Conservation (phyloP, 1,140 invertebrate species). For the Heterodera schachtii region DNA sequence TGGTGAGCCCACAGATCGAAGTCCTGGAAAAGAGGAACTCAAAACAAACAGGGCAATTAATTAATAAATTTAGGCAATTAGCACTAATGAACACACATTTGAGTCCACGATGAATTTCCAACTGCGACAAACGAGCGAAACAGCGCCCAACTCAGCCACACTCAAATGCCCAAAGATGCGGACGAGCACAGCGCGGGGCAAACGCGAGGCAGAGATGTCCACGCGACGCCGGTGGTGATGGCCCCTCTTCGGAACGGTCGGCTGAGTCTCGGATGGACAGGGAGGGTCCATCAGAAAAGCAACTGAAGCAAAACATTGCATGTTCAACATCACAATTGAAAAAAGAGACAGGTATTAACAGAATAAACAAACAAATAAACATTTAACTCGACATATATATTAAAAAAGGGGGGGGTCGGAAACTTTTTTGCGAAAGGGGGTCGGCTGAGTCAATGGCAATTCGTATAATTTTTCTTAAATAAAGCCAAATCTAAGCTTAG, state of each 20-base stretch:
- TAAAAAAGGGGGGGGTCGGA: no score
- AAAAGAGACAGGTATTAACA: no score
- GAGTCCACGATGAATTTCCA: constrained; percentile 83
- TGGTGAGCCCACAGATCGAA: constrained; percentile 91
- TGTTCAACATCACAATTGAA: no score
- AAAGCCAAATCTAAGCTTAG: no score
- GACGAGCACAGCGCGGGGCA: constrained; percentile 83
- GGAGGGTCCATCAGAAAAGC: background rate
- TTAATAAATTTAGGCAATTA: constrained; percentile 1
- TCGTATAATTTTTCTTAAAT: no score
- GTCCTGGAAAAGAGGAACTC: constrained; percentile 69
- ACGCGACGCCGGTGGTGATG: background rate
- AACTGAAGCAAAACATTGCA: background rate
- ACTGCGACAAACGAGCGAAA: constrained; percentile 87
- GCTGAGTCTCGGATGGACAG: background rate
- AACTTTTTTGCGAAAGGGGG: no score
- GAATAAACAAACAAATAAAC: no score
- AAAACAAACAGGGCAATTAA: background rate
- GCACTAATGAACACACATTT: constrained; percentile 20
- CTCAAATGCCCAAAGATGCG: constrained; percentile 89
- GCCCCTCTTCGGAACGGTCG: background rate
- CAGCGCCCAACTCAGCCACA: constrained; percentile 81
- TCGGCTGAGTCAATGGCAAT: no score
- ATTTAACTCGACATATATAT: no score
- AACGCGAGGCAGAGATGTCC: constrained; percentile 52